Evolutionary conservation across 2,113 vertebrate species (phyloP).

Genomic region (Odocoileus hemionus): DNA sequence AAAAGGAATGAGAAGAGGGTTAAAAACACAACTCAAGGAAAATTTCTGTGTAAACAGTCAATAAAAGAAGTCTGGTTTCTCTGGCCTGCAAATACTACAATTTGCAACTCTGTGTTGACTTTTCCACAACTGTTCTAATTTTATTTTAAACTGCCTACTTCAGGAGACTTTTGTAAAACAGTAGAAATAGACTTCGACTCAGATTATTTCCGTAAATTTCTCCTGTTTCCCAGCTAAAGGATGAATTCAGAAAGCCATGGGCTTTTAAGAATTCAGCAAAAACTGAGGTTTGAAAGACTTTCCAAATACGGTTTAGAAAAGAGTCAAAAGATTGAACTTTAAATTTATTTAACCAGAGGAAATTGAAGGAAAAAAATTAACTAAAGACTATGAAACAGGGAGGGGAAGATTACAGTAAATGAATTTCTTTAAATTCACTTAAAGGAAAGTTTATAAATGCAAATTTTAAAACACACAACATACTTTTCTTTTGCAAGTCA

Average conservation of each 20-base stretch:
- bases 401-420: not conserved
- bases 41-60: not conserved
- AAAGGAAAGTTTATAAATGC: not conserved
- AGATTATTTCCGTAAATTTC: not conserved
- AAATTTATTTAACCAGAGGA: constrained; percentile 30
- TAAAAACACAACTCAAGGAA: not conserved
- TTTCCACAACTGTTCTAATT: not conserved
- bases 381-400: not conserved
- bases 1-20: not conserved
- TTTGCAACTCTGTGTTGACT: not conserved
- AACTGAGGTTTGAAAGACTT: not conserved
- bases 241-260: not conserved
- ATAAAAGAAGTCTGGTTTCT: not conserved
- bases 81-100: not conserved
- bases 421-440: constrained; percentile 10
- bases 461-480: not conserved
- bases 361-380: constrained; percentile 22
- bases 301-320: not conserved
- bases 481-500: not conserved
- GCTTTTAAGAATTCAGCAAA: not conserved
- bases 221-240: not conserved
- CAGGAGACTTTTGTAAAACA: not conserved
- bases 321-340: not conserved
- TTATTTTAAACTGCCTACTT: constrained; percentile 5
- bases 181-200: not conserved